Base-by-base conservation (phyloP, 2,113 vertebrate species). In the Pterocles burchelli region DNA sequence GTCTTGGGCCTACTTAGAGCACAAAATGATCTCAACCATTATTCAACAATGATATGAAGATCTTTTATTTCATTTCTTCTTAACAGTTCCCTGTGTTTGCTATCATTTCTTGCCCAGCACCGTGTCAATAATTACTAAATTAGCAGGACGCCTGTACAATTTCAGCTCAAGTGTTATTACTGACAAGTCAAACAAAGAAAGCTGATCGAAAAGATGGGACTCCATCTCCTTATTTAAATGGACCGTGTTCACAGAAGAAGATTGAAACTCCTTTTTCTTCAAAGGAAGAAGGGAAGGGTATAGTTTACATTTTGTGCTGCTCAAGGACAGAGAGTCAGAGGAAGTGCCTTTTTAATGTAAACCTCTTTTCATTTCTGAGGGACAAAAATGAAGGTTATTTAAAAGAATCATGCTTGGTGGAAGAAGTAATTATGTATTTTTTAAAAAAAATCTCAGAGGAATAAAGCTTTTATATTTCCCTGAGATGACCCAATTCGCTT, bases 41-140 rank as follows among this genome's bases (percentile, higher is more conserved):
- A 98, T 98, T 98, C 98, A 98, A 97, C 96, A 97, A 92, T 94
- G 97, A 98, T 98, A 98, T 97, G 97, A 97, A 97, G 97, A 97
- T 98, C 97, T 98, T 98, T 97, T 98, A 96, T 98, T 98, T 98
- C 98, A 98, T 98, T 97, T 98, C 97, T 98, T 97, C 97, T 97
- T 97, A 97, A 97, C 97, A 93, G 97, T 98, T 98, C 98, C 95
- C 98, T 98, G 97, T 98, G 99, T 99, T 99, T 99, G 98, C 98
- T 98, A 98, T 98, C 98, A 98, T 97, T 98, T 98, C 98, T 97
- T 98, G 97, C 97, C 97, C 98, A 96, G 98, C 98, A 97, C 98
- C 98, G 96, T 98, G 98, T 99, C 99, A 99, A 99, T 99, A 99
- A 98, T 98, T 98, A 98, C 98, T 98, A 99, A 99, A 99, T 99